Evolutionary conservation across 2,113 vertebrate species (phyloP).

Genomic region (Desmodus rotundus): DNA sequence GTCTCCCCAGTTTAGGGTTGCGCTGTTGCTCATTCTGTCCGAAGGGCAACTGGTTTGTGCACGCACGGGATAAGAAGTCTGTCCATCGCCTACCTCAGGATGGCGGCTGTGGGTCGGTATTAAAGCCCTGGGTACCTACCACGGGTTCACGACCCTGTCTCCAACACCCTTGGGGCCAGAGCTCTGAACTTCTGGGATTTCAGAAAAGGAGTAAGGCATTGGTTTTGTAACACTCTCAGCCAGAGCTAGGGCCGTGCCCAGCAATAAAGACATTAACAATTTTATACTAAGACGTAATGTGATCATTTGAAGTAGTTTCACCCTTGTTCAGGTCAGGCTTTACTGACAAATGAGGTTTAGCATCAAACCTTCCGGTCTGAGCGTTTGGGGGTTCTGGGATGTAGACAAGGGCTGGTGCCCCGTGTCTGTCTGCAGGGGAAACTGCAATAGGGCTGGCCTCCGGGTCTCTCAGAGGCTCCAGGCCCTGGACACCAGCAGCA

Average conservation of each 20-base stretch:
- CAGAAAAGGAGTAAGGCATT: background rate
- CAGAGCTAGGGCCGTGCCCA: background rate
- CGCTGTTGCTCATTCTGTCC: conserved; percentile 22
- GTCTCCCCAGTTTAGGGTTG: background rate
- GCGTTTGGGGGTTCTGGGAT: background rate
- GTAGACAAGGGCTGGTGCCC: background rate
- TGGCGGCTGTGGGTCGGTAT: background rate
- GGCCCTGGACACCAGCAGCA: background rate
- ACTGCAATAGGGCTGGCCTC: background rate
- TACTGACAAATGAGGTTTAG: background rate
- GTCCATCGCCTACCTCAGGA: background rate
- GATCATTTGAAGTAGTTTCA: background rate
- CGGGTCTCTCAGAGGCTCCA: background rate
- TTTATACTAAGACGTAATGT: background rate
- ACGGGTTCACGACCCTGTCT: background rate
- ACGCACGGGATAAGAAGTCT: background rate
- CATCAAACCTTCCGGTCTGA: background rate
- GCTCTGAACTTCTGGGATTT: background rate
- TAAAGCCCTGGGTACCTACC: background rate
- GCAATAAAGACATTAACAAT: background rate
- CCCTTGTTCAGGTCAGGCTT: background rate
- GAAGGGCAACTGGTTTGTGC: conserved; percentile 28
- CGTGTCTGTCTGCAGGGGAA: rapidly evolving
- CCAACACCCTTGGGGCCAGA: background rate
- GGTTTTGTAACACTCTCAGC: background rate